phyloP scores from a whole-genome alignment of 2,888 invertebrate genomes.

The Acheta domesticus region DNA sequence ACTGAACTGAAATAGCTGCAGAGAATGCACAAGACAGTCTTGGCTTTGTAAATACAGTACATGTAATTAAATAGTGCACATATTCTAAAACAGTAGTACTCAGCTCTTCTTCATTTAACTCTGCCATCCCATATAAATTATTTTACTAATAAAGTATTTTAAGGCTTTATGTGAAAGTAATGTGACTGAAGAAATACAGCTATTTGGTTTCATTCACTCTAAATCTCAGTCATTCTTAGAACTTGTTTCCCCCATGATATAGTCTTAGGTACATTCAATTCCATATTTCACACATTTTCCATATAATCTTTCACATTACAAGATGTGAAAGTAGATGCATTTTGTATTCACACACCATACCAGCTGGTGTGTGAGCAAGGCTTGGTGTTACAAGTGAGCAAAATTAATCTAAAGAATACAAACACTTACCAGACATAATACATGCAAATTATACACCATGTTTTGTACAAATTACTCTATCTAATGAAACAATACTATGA shows the following conservation, averaged over 20 bases:
- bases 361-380: neutral
- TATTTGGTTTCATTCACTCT: neutral
- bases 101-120: neutral
- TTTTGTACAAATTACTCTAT: no score
- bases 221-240: neutral
- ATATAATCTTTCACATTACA: no score
- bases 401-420: no score
- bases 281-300: no score
- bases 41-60: conserved; percentile 18
- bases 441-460: no score
- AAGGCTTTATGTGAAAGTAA: neutral
- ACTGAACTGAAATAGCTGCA: neutral
- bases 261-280: no score
- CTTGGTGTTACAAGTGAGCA: no score
- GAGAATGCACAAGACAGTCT: conserved; percentile 18
- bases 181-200: neutral
- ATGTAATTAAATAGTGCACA: conserved; percentile 1
- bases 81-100: conserved; percentile 18
- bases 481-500: no score
- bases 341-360: neutral
- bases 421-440: no score
- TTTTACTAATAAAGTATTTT: neutral
- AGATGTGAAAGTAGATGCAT: no score
- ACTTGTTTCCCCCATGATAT: no score
- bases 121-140: neutral